Base-by-base conservation (phyloP, 2,113 vertebrate species). In the Prochilodus magdalenae region DNA sequence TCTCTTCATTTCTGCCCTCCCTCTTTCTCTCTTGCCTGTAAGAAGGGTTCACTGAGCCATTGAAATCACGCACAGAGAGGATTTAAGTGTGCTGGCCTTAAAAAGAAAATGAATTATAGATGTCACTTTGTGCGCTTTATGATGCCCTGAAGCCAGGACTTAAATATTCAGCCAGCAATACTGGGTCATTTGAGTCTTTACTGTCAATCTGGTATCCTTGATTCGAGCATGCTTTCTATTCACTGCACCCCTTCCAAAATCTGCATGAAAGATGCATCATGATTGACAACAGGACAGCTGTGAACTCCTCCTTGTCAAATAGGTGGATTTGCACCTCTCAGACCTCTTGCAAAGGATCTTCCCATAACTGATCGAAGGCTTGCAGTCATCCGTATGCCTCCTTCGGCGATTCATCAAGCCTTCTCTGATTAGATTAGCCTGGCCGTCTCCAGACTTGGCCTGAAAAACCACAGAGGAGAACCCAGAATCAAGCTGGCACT, bases 381-480 rank as follows among this genome's bases (percentile, higher is more conserved):
- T 18, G 12, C 29, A n/a, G 55, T 75, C 33, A 22, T 76, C 15
- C 74, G 27, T 40, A 55, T 29, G 51, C 47, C 30, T 55, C 30
- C 65, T 66, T 11, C 24, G 30, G 65, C 27, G 65, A n/a, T 78
- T 69, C 22, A 79, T 55, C 49, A 79, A 65, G 24, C 18, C 30
- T 69, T 26, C 29, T 59, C 24, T 70, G 77, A 79, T 55, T 69
- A 65, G 47, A 74, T 75, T 75, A 74, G 27, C 14, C 44, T 51
- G 4, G 29, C 15, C 62, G 18, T 73, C 14, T 73, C 44, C 47
- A 13, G 40, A 57, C 47, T 36, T 65, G 30, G 71, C 44, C 44
- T 26, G 40, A 63, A 67, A 20, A 72, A 26, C 24, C 40, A n/a
- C 13, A 51, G 29, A 77, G 33, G 20, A 81, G 44, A 81, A 36